A percentile compares a stretch with the other conserved stretches of the same genome.
These are phyloP conservation scores for Scolopax rusticola DNA, from an alignment of 2,797 vertebrate species.

Conservation along the genomic window DNA sequence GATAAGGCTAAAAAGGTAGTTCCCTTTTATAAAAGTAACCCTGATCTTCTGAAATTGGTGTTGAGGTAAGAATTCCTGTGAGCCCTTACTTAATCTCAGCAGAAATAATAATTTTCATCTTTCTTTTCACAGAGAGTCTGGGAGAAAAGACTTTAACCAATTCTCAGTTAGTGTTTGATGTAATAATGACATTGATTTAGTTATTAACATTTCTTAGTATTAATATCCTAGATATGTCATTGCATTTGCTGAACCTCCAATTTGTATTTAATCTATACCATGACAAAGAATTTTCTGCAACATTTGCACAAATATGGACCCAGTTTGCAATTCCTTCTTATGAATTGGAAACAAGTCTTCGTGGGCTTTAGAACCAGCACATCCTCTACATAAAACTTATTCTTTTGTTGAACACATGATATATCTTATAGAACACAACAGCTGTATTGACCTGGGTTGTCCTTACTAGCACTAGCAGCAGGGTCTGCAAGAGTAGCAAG, in stretches of 20 bases:
- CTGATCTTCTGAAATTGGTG: neutral
- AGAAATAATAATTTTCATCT: neutral
- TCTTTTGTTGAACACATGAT: neutral
- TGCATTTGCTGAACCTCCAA: neutral
- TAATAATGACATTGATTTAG: neutral
- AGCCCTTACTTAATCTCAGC: neutral
- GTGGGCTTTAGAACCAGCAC: neutral
- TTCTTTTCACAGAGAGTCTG: neutral
- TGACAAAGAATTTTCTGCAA: neutral
- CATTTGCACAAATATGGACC: neutral
- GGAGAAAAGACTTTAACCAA: neutral
- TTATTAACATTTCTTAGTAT: neutral
- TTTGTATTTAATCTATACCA: neutral
- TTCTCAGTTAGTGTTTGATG: neutral
- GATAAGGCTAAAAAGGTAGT: neutral
- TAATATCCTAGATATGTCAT: neutral
- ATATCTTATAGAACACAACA: neutral
- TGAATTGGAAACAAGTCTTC: neutral
- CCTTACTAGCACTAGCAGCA: neutral
- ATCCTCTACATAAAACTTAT: neutral
- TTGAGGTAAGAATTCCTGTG: neutral
- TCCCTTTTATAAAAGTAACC: neutral
- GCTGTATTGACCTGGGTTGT: neutral
- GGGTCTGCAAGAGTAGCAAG: neutral
- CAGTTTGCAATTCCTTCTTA: neutral